Conservation (phyloP, 2,888 invertebrate genomes). For the Archips xylosteana region DNA sequence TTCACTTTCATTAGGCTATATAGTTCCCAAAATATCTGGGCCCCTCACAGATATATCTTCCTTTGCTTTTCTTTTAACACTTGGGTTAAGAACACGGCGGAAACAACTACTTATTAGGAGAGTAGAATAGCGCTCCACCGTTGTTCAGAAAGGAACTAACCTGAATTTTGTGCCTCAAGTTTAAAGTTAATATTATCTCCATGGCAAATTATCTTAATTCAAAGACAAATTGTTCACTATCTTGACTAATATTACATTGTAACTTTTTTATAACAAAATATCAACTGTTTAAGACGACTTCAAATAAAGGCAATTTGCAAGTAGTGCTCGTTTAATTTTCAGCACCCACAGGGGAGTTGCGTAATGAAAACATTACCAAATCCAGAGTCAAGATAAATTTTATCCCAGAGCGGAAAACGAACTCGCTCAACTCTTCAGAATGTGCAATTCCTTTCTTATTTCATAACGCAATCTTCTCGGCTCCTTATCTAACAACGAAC, state of each 20-base stretch:
- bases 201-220: neutral
- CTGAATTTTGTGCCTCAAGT: neutral
- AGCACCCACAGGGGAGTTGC: slow-evolving; percentile 38
- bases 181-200: neutral
- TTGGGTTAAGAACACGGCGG: slow-evolving; percentile 67
- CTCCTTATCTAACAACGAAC: slow-evolving; percentile 82
- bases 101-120: slow-evolving; percentile 54
- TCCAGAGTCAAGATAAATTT: slow-evolving; percentile 62
- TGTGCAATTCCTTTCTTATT: slow-evolving; percentile 83
- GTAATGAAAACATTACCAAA: slow-evolving; percentile 64
- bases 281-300: neutral
- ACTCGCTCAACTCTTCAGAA: slow-evolving; percentile 75
- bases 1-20: slow-evolving; percentile 85
- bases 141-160: neutral
- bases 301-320: slow-evolving; percentile 12
- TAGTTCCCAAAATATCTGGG: slow-evolving; percentile 84
- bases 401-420: slow-evolving; percentile 66
- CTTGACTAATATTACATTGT: neutral
- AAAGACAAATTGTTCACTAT: neutral
- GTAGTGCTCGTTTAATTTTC: slow-evolving; percentile 24
- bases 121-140: neutral
- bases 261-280: neutral
- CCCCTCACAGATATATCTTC: slow-evolving; percentile 82
- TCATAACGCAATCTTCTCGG: slow-evolving; percentile 84
- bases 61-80: slow-evolving; percentile 78